Evolutionary conservation across 2,888 invertebrate species (phyloP).

Genomic region (Mellilla xanthometata): DNA sequence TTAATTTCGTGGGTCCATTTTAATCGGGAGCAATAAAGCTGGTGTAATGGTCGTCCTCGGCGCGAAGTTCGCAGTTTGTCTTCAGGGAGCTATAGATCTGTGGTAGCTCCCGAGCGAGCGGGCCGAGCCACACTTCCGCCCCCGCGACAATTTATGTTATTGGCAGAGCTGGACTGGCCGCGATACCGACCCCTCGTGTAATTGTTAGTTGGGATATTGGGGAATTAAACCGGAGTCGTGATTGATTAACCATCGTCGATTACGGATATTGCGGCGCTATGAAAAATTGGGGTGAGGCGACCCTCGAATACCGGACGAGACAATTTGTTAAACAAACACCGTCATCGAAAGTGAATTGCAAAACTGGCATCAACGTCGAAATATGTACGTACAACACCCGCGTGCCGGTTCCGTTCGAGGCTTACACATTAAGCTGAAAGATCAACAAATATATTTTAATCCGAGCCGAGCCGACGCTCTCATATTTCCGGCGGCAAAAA

Average conservation of each 20-base stretch:
- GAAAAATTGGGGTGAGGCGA: slow-evolving; percentile 55
- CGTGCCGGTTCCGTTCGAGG: slow-evolving; percentile 45
- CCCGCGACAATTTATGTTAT: slow-evolving; percentile 81
- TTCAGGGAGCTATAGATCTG: slow-evolving; percentile 23
- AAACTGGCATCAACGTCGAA: slow-evolving; percentile 49
- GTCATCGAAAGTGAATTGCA: slow-evolving; percentile 53
- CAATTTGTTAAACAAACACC: slow-evolving; percentile 51
- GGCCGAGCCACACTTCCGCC: slow-evolving; percentile 58
- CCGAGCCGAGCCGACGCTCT: slow-evolving; percentile 67
- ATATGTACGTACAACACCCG: slow-evolving; percentile 37
- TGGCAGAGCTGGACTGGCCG: slow-evolving; percentile 66
- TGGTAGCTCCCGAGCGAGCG: slow-evolving; percentile 28
- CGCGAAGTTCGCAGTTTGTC: slow-evolving; percentile 16
- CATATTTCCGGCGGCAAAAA: slow-evolving; percentile 79
- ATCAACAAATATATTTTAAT: slow-evolving; percentile 80
- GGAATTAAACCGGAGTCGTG: slow-evolving; percentile 74
- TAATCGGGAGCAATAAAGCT: slow-evolving; percentile 12
- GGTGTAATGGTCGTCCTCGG: slow-evolving; percentile 15
- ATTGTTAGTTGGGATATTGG: slow-evolving; percentile 80
- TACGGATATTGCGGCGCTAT: slow-evolving; percentile 60
- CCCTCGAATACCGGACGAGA: slow-evolving; percentile 37
- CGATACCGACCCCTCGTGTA: slow-evolving; percentile 75
- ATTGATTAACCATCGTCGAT: slow-evolving; percentile 76
- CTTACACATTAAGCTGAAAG: slow-evolving; percentile 71
- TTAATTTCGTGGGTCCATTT: slow-evolving; percentile 11